A percentile compares a stretch with the other conserved stretches of the same genome.
phyloP scores from a whole-genome alignment of 2,797 vertebrate genomes.

The Poeciliopsis turneri region DNA sequence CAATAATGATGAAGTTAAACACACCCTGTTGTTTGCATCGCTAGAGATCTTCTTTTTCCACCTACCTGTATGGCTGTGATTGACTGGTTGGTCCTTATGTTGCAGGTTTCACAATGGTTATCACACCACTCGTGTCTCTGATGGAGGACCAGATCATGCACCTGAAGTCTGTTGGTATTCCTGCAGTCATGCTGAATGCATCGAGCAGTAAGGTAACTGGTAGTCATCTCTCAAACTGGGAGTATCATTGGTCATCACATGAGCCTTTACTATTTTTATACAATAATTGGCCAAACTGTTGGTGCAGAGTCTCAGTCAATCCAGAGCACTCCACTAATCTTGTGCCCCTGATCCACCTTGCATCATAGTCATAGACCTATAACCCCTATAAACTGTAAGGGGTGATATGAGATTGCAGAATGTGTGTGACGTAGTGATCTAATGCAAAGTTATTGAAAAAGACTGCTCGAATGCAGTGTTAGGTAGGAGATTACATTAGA shows the following conservation, averaged over 20 bases:
- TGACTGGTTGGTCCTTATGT: neutral
- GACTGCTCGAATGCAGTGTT: neutral
- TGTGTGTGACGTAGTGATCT: too few relatives aligned
- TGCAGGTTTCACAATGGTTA: slow-evolving; percentile 92
- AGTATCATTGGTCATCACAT: neutral
- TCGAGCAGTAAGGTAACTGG: slow-evolving; percentile 89
- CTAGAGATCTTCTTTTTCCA: neutral
- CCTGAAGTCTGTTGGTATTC: slow-evolving; percentile 85
- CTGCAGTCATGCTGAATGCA: slow-evolving; percentile 88
- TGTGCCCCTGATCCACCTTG: too few relatives aligned
- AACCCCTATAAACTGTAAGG: too few relatives aligned
- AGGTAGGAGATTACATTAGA: neutral
- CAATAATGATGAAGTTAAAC: neutral
- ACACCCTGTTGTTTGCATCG: neutral
- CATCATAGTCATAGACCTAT: too few relatives aligned
- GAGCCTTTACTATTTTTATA: neutral
- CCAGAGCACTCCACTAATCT: neutral
- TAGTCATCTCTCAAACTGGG: neutral
- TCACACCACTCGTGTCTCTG: slow-evolving; percentile 93
- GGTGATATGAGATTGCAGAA: too few relatives aligned
- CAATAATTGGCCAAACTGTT: neutral
- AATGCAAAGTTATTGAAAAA: neutral
- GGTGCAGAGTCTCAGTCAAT: neutral
- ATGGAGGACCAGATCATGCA: slow-evolving; percentile 99
- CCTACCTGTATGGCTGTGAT: neutral